Evolutionary conservation across 2,797 vertebrate genomes (phyloP).

Genomic region (Pangasius larnaudii): DNA sequence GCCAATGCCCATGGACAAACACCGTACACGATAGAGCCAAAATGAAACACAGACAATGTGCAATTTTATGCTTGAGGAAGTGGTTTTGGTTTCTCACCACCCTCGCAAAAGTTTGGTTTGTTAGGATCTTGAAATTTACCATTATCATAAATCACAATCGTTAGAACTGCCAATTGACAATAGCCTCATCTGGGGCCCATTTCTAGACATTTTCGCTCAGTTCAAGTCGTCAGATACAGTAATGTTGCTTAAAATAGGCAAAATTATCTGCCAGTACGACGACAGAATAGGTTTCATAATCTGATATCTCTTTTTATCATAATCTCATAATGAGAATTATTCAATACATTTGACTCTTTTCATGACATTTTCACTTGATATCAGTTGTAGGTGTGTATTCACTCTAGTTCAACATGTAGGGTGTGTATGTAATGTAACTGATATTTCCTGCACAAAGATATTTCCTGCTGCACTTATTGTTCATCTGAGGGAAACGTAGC

Average conservation of each 20-base stretch:
- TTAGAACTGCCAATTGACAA: not conserved
- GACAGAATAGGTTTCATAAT: not conserved
- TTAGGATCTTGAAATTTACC: not conserved
- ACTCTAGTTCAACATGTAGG: not conserved
- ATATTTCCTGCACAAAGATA: slow-evolving; percentile 18
- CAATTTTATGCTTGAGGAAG: not conserved
- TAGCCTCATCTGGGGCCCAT: not conserved
- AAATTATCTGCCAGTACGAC: not conserved
- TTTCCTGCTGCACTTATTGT: slow-evolving; percentile 10
- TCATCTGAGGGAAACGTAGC: not conserved
- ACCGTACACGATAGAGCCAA: not conserved
- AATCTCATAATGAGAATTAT: not conserved
- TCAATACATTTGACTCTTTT: too few species aligned
- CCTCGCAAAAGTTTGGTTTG: too few species aligned
- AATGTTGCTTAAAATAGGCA: not conserved
- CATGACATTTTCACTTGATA: not conserved
- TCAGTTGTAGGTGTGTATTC: not conserved
- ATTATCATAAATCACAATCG: not conserved
- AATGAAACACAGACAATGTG: not conserved
- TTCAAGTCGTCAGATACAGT: not conserved
- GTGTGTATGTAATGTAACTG: slow-evolving; percentile 10
- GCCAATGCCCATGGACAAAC: not conserved
- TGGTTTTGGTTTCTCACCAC: not conserved
- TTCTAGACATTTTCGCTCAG: not conserved
- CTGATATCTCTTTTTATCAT: not conserved